These are phyloP conservation scores for Mamestra configurata DNA, from an alignment of 1,140 invertebrate species.

Conservation along the genomic window DNA sequence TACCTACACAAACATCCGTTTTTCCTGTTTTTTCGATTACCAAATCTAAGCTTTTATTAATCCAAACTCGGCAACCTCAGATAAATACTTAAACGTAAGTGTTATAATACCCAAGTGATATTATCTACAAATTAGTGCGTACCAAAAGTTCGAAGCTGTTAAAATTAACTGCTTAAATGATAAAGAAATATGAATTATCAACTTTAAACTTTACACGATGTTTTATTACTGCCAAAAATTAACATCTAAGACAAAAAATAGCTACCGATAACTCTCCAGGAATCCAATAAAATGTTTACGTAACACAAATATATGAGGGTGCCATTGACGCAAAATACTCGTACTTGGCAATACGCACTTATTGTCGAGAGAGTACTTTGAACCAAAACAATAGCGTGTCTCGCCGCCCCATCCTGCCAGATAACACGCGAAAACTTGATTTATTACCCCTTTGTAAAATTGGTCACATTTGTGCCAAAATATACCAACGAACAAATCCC, in stretches of 20 bases:
- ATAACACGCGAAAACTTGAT: slow-evolving; percentile 58
- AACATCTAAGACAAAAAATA: neutral
- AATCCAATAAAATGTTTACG: slow-evolving; percentile 43
- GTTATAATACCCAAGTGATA: too few relatives aligned
- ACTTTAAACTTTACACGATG: neutral
- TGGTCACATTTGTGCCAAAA: neutral
- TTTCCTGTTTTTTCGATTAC: too few relatives aligned
- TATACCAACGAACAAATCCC: neutral
- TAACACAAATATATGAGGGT: slow-evolving; percentile 39
- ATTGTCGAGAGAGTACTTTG: slow-evolving; percentile 61
- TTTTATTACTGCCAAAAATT: neutral
- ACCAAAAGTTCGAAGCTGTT: too few relatives aligned
- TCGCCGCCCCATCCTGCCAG: slow-evolving; percentile 49
- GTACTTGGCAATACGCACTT: slow-evolving; percentile 46
- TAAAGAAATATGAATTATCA: neutral
- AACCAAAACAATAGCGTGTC: slow-evolving; percentile 61
- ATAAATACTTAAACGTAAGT: too few relatives aligned
- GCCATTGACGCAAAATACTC: slow-evolving; percentile 60
- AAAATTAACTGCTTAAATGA: too few relatives aligned
- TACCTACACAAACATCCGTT: too few relatives aligned
- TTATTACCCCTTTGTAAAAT: slow-evolving; percentile 58
- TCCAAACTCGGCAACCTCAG: too few relatives aligned
- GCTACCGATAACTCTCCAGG: neutral
- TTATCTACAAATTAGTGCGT: too few relatives aligned
- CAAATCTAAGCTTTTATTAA: too few relatives aligned